Base-by-base conservation (phyloP, 2,797 vertebrate genomes). In the Sciurus carolinensis region DNA sequence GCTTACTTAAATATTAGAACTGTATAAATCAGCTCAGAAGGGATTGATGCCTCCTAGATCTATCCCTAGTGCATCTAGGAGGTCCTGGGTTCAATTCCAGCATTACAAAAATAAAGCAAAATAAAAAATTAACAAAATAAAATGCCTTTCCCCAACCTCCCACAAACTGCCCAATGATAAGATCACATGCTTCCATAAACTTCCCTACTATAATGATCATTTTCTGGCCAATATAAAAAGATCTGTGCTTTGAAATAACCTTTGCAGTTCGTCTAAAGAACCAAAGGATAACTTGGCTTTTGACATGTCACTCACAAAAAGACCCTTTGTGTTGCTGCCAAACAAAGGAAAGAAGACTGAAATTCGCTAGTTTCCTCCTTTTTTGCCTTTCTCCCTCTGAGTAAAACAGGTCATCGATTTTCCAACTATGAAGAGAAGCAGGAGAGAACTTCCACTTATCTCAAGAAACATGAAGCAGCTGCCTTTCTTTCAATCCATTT, bases 261-360 rank as follows among this genome's bases (percentile, higher is more conserved):
- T 62, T 66, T 79, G 50, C n/a, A 80, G 33, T 89, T 94, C 33
- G 85, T 83, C 66, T 76, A 93, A 75, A 93, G 71, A 87, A 87
- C 5, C 36, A 90, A 93, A 26, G n/a, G 81, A 76, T 69, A 91
- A 69, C 67, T 92, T 96, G 64, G 71, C 57, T 79, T 96, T 90
- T 95, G 90, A 59, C 12, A 22, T 90, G 75, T 44, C 44, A 92
- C 85, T 80, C 73, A 90, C 62, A 92, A 90, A 77, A 88, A 77
- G 90, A 67, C 71, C 62, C 30, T 83, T 82, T 95, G 66, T 80
- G 69, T 44, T 82, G 36, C 15, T 97, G 64, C 42, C 67, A 94
- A 62, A 1, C 57, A 36, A 57, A 96, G 39, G 33, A 83, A 81
- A 44, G 10, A 81, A 91, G 39, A 81, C 24, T 67, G 42, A 93